A percentile compares a stretch with the other conserved stretches of the same genome.
Conservation (phyloP, 1,140 invertebrate genomes). For the Grapholita molesta region DNA sequence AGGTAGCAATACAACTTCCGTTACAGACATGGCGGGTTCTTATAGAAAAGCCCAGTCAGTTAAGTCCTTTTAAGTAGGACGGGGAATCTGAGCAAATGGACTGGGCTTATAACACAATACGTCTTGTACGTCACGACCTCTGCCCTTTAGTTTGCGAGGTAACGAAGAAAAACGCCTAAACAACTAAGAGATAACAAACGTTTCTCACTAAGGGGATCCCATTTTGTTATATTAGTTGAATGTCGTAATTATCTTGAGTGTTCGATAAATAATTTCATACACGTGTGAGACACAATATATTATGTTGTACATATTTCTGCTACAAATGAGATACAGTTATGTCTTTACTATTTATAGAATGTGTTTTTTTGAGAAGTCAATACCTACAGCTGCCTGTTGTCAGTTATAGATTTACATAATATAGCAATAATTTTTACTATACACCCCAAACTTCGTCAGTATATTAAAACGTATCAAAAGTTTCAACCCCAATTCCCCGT, state of each 20-base stretch:
- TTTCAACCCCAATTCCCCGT: too few relatives aligned
- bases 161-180: conserved; percentile 17
- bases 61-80: neutral
- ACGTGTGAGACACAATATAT: too few relatives aligned
- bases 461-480: too few relatives aligned
- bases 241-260: neutral
- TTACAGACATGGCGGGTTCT: neutral
- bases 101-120: conserved; percentile 24
- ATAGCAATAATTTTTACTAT: too few relatives aligned
- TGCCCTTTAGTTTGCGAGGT: conserved; percentile 21
- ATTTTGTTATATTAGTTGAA: neutral
- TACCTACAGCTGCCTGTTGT: too few relatives aligned
- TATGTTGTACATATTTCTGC: too few relatives aligned
- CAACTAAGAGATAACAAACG: conserved; percentile 6
- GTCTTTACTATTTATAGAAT: too few relatives aligned
- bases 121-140: conserved; percentile 20
- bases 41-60: conserved; percentile 7
- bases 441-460: too few relatives aligned
- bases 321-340: too few relatives aligned
- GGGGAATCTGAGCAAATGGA: conserved; percentile 14
- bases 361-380: too few relatives aligned
- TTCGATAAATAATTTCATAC: neutral
- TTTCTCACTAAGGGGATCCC: neutral
- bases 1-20: too few relatives aligned
- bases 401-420: too few relatives aligned